Evolutionary conservation across 2,888 invertebrate genomes (phyloP).

Genomic region (Tryphoninae sp.): DNA sequence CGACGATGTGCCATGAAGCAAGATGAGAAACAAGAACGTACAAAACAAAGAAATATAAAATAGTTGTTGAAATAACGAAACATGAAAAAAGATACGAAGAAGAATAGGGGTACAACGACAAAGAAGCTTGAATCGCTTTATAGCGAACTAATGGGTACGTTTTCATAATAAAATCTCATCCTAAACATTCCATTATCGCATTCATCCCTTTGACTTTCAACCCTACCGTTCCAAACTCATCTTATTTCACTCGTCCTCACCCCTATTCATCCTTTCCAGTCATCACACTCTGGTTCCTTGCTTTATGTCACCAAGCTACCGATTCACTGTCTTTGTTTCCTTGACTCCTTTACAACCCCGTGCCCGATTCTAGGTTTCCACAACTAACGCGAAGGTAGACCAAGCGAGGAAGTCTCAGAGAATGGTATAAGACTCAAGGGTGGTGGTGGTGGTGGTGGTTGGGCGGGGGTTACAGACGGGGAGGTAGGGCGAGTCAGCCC

Average conservation of each 20-base stretch:
- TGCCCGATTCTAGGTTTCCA: slow-evolving; percentile 22
- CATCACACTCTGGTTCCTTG: neutral
- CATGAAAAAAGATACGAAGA: neutral
- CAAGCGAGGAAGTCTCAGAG: slow-evolving; percentile 46
- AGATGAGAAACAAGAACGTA: slow-evolving; percentile 33
- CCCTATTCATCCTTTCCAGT: neutral
- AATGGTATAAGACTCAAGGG: slow-evolving; percentile 40
- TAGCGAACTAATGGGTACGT: too few species aligned
- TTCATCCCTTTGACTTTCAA: too few species aligned
- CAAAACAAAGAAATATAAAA: slow-evolving; percentile 6
- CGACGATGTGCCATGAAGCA: slow-evolving; percentile 25
- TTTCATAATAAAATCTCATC: too few species aligned
- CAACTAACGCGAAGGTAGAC: slow-evolving; percentile 32
- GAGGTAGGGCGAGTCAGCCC: slow-evolving; percentile 48
- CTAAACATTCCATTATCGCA: too few species aligned
- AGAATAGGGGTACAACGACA: too few species aligned
- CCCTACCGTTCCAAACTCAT: too few species aligned
- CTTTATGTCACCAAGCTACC: neutral
- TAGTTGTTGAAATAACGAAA: neutral
- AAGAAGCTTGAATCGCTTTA: too few species aligned
- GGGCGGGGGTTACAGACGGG: slow-evolving; percentile 22
- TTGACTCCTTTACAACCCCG: slow-evolving; percentile 4
- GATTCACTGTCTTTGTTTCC: slow-evolving; percentile 29
- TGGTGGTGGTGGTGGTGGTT: too few species aligned
- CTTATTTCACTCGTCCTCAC: neutral